Evolutionary conservation across 2,888 invertebrate genomes (phyloP), one percentile per base, ranked within the genome.

Genomic region (Cataglyphis rosenhaueri): DNA sequence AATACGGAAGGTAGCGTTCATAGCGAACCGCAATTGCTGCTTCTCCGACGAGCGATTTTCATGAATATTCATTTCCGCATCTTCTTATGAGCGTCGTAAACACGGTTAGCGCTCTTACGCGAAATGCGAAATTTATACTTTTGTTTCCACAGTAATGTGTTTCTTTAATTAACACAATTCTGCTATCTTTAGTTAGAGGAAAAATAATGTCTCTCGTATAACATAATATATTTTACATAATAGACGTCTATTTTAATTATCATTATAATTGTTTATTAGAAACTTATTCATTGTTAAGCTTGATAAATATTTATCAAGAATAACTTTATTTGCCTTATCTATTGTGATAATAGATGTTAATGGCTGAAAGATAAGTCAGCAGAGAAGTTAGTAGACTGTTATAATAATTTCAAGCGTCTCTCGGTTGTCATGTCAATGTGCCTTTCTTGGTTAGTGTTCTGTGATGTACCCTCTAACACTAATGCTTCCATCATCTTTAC

Each of bases 401-500:
- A 85, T 85, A 87, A 88, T 91, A 92, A 92, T 89, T 90, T 85
- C 83, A 79, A 75, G 71, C 44, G 78, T 83, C 83, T 87, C 86
- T 91, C 84, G 84, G 65, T 85, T 86, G 91, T 87, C 88, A 81
- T 86, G 89, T 90, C 87, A 70, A 65, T 66, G 76, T 64, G 59
- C 62, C 84, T 82, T 85, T 81, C 81, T 75, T 81, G 87, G 84
- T 88, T 89, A 88, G 88, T 90, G 89, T 91, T 91, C 87, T 87
- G 81, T 87, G 86, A 81, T 83, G 86, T 73, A 87, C 74, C 88
- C 81, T 89, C 88, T 87, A 89, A 88, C 90, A 91, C 92, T 91
- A 93, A 92, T 91, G 87, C 87, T 76, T 81, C 70, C 84, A 86
- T 18, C 73, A 75, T 57, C 90, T 88, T 90, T 88, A 90, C 87